Evolutionary conservation across 2,113 vertebrate genomes (phyloP).

Genomic region (Psittacara wagleri): DNA sequence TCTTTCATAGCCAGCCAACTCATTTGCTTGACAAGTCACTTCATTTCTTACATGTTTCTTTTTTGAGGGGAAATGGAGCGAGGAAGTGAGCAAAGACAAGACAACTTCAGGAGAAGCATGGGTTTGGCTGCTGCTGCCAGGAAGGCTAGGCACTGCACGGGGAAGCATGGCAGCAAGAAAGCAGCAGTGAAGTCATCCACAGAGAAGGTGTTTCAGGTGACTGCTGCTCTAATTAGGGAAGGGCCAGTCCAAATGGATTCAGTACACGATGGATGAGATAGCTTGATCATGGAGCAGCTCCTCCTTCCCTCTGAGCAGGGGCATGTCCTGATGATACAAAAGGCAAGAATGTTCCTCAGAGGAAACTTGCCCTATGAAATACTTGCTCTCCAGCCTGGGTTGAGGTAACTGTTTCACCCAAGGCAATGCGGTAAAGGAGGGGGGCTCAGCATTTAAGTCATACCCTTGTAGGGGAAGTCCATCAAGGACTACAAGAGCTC

Average conservation of each 20-base stretch:
- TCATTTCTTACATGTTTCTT: not conserved
- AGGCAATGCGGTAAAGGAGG: not conserved
- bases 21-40: not conserved
- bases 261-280: not conserved
- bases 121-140: accelerated
- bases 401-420: conserved; percentile 9
- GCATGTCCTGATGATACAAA: conserved; percentile 56
- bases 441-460: not conserved
- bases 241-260: not conserved
- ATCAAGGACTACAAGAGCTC: not conserved
- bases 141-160: accelerated
- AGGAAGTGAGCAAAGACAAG: not conserved
- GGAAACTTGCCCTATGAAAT: not conserved
- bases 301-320: conserved; percentile 45
- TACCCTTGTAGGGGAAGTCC: not conserved
- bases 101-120: accelerated
- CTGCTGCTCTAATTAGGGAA: conserved; percentile 21
- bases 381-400: not conserved
- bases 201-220: not conserved
- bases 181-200: not conserved
- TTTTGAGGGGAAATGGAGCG: not conserved
- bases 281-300: not conserved
- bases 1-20: not conserved
- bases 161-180: not conserved
- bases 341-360: conserved; percentile 57